A percentile compares a stretch with the other conserved stretches of the same genome.
Evolutionary conservation across 2,113 vertebrate genomes (phyloP).

Genomic region (Argyrosomus japonicus): DNA sequence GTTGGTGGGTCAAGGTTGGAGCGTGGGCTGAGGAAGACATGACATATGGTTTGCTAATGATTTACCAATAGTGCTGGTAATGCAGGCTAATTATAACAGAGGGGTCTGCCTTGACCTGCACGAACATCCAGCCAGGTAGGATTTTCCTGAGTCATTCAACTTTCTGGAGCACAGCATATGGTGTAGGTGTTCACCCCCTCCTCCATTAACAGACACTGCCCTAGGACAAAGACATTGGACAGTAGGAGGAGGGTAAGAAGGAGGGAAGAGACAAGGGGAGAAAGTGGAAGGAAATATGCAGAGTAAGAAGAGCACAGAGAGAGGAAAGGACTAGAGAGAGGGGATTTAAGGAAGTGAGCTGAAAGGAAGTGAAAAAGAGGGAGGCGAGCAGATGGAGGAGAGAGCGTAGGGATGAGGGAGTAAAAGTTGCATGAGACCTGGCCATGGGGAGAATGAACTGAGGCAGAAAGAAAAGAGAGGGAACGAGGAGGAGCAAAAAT

Average conservation of each 20-base stretch:
- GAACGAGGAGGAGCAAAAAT: conserved; percentile 59
- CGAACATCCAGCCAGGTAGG: conserved; percentile 9
- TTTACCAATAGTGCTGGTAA: conserved; percentile 54
- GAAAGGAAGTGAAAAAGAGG: conserved; percentile 36
- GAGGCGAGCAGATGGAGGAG: conserved; percentile 68
- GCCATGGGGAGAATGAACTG: conserved; percentile 72
- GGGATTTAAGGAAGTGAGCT: conserved; percentile 28
- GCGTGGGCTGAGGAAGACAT: conserved; percentile 24
- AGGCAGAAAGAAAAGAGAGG: conserved; percentile 68
- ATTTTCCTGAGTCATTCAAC: conserved; percentile 61
- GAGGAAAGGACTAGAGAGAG: neutral
- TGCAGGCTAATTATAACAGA: conserved; percentile 60
- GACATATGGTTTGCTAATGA: conserved; percentile 77
- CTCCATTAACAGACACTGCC: conserved; percentile 30
- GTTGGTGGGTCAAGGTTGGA: conserved; percentile 60
- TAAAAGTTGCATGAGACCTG: conserved; percentile 83
- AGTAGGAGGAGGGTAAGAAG: conserved; percentile 21
- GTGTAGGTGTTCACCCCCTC: conserved; percentile 45
- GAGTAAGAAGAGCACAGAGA: conserved; percentile 12
- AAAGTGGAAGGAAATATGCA: conserved; percentile 3
- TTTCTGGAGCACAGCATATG: conserved; percentile 48
- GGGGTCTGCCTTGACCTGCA: conserved; percentile 28
- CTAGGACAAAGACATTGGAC: conserved; percentile 28
- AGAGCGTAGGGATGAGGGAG: conserved; percentile 62
- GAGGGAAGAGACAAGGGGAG: neutral